Evolutionary conservation across 2,888 invertebrate genomes (phyloP).

Genomic region (Aphrophora alni): DNA sequence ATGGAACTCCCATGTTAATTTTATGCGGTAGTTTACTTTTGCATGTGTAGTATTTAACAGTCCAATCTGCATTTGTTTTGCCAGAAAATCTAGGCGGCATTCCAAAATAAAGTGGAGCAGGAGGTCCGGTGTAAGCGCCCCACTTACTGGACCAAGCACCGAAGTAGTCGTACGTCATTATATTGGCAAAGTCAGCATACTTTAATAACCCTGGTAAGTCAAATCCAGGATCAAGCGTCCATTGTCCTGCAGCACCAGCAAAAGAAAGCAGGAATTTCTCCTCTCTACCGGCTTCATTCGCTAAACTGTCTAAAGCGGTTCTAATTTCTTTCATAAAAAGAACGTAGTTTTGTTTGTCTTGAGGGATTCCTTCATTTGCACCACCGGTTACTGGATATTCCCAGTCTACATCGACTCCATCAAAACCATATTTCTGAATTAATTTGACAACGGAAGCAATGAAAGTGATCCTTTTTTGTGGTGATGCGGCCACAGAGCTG

Average conservation of each 20-base stretch:
- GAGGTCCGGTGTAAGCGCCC: conserved; percentile 46
- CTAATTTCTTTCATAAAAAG: conserved; percentile 41
- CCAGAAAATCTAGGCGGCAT: conserved; percentile 44
- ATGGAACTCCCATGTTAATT: conserved; percentile 45
- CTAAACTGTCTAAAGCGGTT: conserved; percentile 36
- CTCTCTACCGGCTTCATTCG: conserved; percentile 21
- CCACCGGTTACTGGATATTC: conserved; percentile 45
- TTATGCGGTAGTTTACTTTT: conserved; percentile 41
- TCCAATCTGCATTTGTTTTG: conserved; percentile 44
- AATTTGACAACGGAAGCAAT: conserved; percentile 38
- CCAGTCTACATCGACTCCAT: conserved; percentile 45
- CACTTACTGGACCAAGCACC: conserved; percentile 45
- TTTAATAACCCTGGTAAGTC: conserved; percentile 41
- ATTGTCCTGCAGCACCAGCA: conserved; percentile 45
- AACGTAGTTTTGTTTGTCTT: conserved; percentile 44
- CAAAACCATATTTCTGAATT: conserved; percentile 40
- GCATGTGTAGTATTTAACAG: conserved; percentile 42
- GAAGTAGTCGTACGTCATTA: conserved; percentile 45
- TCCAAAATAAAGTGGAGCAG: conserved; percentile 40
- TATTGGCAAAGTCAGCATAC: conserved; percentile 43
- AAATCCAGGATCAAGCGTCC: conserved; percentile 41
- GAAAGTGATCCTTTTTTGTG: conserved; percentile 18
- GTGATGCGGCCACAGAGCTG: conserved; percentile 33
- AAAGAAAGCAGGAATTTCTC: conserved; percentile 42
- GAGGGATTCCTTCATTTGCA: conserved; percentile 40